Evolutionary conservation across 23 tunicate species (phyloP).

Genomic region (Oikopleura vanhoeffeni): DNA sequence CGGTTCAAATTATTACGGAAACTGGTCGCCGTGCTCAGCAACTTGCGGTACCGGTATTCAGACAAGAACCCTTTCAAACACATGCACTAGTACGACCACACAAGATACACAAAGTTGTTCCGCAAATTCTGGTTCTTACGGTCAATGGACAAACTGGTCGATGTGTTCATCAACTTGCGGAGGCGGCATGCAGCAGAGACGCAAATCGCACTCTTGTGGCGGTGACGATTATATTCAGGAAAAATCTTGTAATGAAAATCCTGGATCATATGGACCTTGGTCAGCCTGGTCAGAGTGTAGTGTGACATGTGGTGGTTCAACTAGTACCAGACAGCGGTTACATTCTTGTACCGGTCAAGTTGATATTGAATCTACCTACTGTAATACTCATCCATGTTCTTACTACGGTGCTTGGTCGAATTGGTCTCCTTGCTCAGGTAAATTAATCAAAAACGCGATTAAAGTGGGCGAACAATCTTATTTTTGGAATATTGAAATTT

Average conservation of each 20-base stretch:
- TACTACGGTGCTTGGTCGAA: slow-evolving; percentile 29
- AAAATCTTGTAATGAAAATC: slow-evolving; percentile 25
- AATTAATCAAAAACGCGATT: too few species aligned
- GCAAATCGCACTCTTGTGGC: slow-evolving; percentile 37
- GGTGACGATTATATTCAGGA: slow-evolving; percentile 20
- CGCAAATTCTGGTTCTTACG: slow-evolving; percentile 17
- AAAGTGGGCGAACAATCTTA: too few species aligned
- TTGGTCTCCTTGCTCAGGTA: slow-evolving; percentile 56
- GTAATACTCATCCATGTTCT: slow-evolving; percentile 58
- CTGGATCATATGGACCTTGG: background rate
- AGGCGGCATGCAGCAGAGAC: slow-evolving; percentile 28
- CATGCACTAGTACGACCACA: slow-evolving; percentile 8
- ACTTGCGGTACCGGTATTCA: slow-evolving; percentile 46
- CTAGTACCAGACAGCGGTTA: slow-evolving; percentile 27
- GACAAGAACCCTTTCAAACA: slow-evolving; percentile 20
- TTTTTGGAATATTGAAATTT: too few species aligned
- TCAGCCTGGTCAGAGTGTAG: slow-evolving; percentile 32
- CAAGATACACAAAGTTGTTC: slow-evolving; percentile 18
- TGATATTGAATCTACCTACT: slow-evolving; percentile 23
- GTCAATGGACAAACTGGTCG: slow-evolving; percentile 19
- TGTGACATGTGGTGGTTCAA: slow-evolving; percentile 49
- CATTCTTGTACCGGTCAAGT: slow-evolving; percentile 38
- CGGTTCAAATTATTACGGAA: slow-evolving; percentile 17
- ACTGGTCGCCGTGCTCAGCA: slow-evolving; percentile 51
- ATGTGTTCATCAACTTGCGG: slow-evolving; percentile 22